Evolutionary conservation across 2,888 invertebrate species (phyloP), one percentile per base, ranked within the genome.

Genomic region (Dioctria linearis): DNA sequence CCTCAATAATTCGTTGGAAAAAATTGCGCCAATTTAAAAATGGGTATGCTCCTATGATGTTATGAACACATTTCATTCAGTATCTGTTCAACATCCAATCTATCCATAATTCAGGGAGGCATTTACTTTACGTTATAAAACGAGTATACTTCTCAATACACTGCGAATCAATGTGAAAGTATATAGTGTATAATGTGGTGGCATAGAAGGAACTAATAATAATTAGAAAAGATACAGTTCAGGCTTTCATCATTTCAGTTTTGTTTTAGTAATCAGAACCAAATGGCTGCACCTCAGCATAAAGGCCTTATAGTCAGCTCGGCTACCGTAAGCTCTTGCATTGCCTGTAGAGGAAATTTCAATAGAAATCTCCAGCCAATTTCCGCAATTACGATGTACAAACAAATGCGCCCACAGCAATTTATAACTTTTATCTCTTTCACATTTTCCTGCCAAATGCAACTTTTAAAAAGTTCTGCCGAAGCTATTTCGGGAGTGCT

Each of bases 331-430:
- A 25, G 25, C 25, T 25, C 25, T 25, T 25, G 5, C 6, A 39
- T 13, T 5, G 63, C 76, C 63, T 63, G 25, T 46, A 5, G 51
- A 63, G 63, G 63, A 76, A 63, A 39, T 63, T 63, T 76, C 51
- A 63, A 51, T 39, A 39, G 63, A 49, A 46, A 63, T 63, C 76
- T 76, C 76, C 76, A 76, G 49, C 76, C 63, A 76, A 76, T 76
- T 76, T 76, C 76, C 76, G 76, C 76, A 76, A 76, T 76, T 76
- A 76, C 63, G 43, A 4, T 49, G 37, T 49, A 61, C 63, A 76
- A 76, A 76, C 76, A 76, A 76, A 76, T 61, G 63, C 76, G 51
- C 76, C 63, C 76, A 39, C 76, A 61, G 63, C 76, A 49, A 40
- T 76, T 63, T 76, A 76, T 63, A 63, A 73, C 40, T 43, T 59